Percentiles rank a stretch among this genome's conserved stretches.
phyloP scores from a whole-genome alignment of 2,113 vertebrate species.

The Colinus virginianus region DNA sequence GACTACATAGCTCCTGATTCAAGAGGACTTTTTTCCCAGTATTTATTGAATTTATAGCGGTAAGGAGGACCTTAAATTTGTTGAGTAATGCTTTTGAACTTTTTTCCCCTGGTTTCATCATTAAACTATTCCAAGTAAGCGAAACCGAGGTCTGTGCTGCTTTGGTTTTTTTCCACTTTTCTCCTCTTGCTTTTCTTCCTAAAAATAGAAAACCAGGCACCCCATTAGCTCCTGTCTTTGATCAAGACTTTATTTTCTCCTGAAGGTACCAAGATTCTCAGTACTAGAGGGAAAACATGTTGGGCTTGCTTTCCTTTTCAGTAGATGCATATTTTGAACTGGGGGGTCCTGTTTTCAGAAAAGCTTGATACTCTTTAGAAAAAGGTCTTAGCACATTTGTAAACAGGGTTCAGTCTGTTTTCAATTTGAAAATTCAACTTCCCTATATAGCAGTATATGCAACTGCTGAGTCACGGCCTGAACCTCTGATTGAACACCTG shows the following conservation, averaged over 20 bases:
- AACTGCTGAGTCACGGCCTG: no score
- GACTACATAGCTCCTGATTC: neutral
- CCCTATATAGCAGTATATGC: neutral
- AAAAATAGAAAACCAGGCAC: neutral
- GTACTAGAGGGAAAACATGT: neutral
- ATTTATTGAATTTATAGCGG: neutral
- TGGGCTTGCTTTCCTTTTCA: neutral
- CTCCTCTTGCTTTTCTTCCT: neutral
- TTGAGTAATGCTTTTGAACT: neutral
- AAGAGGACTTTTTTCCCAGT: neutral
- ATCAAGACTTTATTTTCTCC: neutral
- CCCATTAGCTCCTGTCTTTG: neutral
- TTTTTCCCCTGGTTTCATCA: neutral
- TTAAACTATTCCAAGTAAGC: neutral
- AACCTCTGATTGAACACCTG: no score
- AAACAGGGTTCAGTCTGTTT: neutral
- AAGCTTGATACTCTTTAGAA: neutral
- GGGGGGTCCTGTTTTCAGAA: neutral
- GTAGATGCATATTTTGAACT: neutral
- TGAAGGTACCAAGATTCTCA: neutral
- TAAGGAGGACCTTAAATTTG: neutral
- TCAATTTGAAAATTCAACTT: neutral
- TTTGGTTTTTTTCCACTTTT: neutral
- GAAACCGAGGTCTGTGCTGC: neutral
- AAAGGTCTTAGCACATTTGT: neutral